Conservation (phyloP, 2,113 vertebrate genomes). For the Cyrtonyx montezumae region DNA sequence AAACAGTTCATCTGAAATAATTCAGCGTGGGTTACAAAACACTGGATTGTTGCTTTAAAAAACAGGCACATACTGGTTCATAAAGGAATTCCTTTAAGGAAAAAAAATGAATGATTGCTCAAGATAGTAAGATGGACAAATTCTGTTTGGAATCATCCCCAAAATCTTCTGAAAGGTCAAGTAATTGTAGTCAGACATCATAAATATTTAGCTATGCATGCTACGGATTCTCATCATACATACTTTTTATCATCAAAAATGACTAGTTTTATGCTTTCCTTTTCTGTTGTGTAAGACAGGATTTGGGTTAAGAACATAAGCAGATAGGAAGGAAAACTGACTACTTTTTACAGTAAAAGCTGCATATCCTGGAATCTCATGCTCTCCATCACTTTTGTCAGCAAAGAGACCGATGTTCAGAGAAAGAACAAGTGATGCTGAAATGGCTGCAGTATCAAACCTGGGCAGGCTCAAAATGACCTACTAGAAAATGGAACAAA, state of each 20-base stretch:
- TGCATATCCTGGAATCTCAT: background rate
- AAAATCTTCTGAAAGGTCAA: conserved; percentile 56
- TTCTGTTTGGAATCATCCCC: background rate
- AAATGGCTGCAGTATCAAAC: background rate
- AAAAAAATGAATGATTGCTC: conserved; percentile 57
- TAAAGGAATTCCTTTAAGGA: conserved; percentile 65
- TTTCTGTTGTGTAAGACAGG: conserved; percentile 30
- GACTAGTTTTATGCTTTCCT: conserved; percentile 10
- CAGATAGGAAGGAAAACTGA: conserved; percentile 31
- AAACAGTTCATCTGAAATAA: conserved; percentile 55
- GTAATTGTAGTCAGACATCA: conserved; percentile 22
- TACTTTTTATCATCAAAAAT: background rate
- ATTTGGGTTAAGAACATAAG: background rate
- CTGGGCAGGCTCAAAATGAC: background rate
- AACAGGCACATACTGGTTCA: conserved; percentile 53
- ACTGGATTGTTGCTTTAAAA: conserved; percentile 47
- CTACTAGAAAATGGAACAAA: background rate
- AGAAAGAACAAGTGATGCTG: background rate
- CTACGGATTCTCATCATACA: conserved; percentile 2
- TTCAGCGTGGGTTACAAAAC: conserved; percentile 57
- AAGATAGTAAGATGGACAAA: conserved; percentile 56
- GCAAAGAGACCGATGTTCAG: background rate
- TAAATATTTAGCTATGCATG: background rate
- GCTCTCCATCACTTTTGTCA: background rate
- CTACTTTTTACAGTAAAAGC: conserved; percentile 32